Evolutionary conservation across 2,888 invertebrate genomes (phyloP), one percentile per base, ranked within the genome.

Genomic region (Drosophila emarginata): DNA sequence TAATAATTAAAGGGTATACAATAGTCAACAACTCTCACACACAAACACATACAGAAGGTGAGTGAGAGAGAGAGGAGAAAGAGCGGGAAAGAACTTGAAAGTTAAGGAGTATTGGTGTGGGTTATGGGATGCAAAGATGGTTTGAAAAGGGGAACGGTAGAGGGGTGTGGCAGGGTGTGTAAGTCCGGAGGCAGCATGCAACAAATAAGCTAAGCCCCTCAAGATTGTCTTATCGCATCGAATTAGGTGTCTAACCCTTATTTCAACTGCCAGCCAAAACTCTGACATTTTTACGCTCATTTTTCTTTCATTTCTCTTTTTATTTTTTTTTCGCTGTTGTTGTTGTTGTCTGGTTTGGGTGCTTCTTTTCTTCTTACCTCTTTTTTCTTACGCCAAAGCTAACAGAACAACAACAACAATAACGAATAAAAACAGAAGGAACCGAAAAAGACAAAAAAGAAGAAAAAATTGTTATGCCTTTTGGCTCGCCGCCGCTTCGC

Each of bases 211-310:
- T 72, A 70, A 76, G 77, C 74, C 78, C 78, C 64, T 39, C 61
- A 78, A 63, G 79, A 78, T 78, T 78, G 78, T 75, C 79, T 78
- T 78, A 78, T 79, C 79, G 72, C 78, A 75, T 77, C 75, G 79
- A 78, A 78, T 78, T 78, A 79, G 78, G 78, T 78, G 78, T 78
- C 79, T 78, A 78, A 78, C 78, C 78, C 78, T 78, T 78, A 77
- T 78, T 78, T 77, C 78, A 78, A 77, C 74, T 79, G 79, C 69
- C 77, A 70, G 45, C 61, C 68, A 60, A 78, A 78, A 79, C 75
- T 79, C 79, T 79, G 75, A 72, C 79, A 78, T 70, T 78, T 79
- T 79, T 72, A 79, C 77, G 79, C 78, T 77, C 67, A 61, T 70
- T 74, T 67, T 72, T 53, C 67, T 53, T 32, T 51, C 51, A 53